Percentiles rank a stretch among this genome's conserved stretches.
Evolutionary conservation across 64 coral and sea anemone genomes (phyloP).

Genomic region (Actinia equina): DNA sequence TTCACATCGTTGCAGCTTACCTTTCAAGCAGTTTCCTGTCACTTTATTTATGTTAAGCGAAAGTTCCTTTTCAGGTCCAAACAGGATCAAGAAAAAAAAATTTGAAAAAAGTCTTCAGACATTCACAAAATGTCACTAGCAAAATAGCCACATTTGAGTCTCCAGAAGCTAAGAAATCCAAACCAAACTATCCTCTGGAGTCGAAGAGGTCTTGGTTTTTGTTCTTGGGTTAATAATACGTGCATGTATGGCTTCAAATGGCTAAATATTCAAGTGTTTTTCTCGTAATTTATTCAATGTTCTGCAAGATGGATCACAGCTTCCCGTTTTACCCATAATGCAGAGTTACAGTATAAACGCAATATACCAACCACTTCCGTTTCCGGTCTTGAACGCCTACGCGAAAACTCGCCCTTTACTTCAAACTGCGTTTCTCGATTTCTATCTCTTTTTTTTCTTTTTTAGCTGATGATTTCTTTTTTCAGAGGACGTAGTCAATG

Average conservation of each 20-base stretch:
- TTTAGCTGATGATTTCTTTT: not conserved
- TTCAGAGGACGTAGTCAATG: not conserved
- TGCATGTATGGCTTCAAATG: not conserved
- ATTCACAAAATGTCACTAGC: not conserved
- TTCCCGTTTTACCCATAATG: not conserved
- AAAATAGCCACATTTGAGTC: not conserved
- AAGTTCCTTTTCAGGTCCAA: not conserved
- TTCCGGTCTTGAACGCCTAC: not conserved
- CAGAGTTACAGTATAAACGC: not conserved
- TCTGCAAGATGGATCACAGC: not conserved
- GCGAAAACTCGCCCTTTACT: not conserved
- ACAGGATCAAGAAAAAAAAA: not conserved
- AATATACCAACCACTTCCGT: not conserved
- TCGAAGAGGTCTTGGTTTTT: not conserved
- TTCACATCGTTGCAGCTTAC: not conserved
- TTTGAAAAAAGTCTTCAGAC: not conserved
- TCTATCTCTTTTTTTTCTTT: not conserved
- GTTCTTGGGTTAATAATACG: not conserved
- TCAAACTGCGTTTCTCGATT: no score
- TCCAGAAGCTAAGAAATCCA: not conserved
- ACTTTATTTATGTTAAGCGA: not conserved
- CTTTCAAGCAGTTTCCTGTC: not conserved
- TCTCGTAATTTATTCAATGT: not conserved
- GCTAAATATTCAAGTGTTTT: not conserved
- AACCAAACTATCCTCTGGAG: not conserved